Conservation (phyloP, 2,113 vertebrate species). For the Rhynchomys soricoides region DNA sequence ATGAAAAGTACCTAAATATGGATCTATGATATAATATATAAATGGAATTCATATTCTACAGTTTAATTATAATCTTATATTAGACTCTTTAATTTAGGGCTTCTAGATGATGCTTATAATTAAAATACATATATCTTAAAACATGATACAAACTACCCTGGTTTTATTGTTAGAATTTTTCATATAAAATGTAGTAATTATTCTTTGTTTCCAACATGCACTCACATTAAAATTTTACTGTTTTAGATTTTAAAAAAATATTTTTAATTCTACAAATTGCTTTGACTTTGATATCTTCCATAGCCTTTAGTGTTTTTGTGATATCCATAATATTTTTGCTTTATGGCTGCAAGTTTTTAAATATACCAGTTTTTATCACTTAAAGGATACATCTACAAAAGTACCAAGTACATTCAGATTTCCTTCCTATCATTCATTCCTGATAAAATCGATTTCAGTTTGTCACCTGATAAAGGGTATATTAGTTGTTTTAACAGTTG, state of each 20-base stretch:
- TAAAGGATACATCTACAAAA: neutral
- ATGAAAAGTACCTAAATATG: neutral
- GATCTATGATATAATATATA: neutral
- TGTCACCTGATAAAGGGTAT: neutral
- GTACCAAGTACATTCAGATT: neutral
- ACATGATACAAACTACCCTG: neutral
- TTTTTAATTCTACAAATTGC: neutral
- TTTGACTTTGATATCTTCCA: neutral
- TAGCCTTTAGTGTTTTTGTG: neutral
- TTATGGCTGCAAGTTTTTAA: neutral
- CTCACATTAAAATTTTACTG: neutral
- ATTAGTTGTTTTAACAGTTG: neutral
- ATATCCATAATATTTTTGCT: neutral
- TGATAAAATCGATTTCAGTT: neutral
- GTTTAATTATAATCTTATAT: neutral
- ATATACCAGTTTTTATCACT: neutral
- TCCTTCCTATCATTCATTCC: neutral
- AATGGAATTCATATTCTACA: neutral
- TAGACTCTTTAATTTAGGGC: neutral
- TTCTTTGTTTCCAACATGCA: neutral
- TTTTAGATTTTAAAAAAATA: neutral
- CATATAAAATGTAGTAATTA: neutral
- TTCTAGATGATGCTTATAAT: neutral
- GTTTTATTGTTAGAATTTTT: constrained; percentile 31
- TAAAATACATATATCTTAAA: constrained; percentile 12